Base-by-base conservation (phyloP, 1,140 invertebrate genomes). In the Conopomorpha cramerella region DNA sequence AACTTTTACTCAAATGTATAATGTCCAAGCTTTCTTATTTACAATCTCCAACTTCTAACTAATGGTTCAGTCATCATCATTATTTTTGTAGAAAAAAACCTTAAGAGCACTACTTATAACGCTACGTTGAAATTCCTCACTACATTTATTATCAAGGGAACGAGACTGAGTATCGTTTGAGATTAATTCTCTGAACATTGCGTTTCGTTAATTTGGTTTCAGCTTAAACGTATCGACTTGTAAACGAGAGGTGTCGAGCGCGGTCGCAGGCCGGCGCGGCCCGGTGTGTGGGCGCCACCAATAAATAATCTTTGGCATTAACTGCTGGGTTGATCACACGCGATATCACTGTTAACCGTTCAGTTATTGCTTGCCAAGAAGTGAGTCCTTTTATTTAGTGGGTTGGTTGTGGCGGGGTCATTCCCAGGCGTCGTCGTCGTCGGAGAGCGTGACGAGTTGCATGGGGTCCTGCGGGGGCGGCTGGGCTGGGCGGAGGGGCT, bases 301-400 rank as follows among this genome's bases (percentile, higher is more conserved):
- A 71, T 71, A 74, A 74, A 71, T 74, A 74, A n/a, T 74, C 70
- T 74, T 74, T 74, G 70, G 70, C 67, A 72, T 72, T 65, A 74
- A 70, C 66, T 56, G 68, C 64, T 55, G 49, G 59, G 61, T 55
- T 56, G 57, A 49, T 51, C 55, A 65, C 61, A 59, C 62, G 54
- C 59, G 60, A 55, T 53, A 31, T 49, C 51, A 60, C 52, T 55
- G 41, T 51, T 51, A 55, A 55, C 51, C 52, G 54, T 49, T 36
- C 28, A 48, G 47, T 59, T 55, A 61, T 58, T 52, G 55, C 55
- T 50, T 55, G 53, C 47, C 49, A 51, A 55, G 55, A 39, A 40
- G 46, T 44, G 43, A 39, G 38, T 49, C 36, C 13, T 15, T 46
- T 46, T 30, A 30, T 28, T 36, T 45, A 31, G 38, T 23, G 19